A percentile compares a stretch with the other conserved stretches of the same genome.
phyloP scores from a whole-genome alignment of 2,888 invertebrate species.

The Oxycera nigricornis region DNA sequence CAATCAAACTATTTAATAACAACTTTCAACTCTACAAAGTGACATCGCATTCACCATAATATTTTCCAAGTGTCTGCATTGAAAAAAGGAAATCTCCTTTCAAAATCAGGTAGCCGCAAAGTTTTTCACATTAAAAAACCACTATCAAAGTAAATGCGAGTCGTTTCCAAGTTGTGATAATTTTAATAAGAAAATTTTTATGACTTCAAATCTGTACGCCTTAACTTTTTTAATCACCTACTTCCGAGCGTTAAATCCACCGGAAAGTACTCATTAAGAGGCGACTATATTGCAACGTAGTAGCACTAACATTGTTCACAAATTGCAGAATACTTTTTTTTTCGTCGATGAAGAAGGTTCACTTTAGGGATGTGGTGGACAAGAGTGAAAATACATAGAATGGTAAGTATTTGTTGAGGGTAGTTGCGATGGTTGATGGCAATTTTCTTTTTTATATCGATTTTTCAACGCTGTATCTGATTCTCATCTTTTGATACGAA shows the following conservation, averaged over 20 bases:
- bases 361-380: background rate
- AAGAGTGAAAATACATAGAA: background rate
- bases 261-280: constrained; percentile 38
- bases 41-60: no score
- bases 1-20: no score
- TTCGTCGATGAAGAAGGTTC: background rate
- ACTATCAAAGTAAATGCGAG: constrained; percentile 30
- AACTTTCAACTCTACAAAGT: no score
- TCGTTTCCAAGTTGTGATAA: constrained; percentile 18
- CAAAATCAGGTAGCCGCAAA: constrained; percentile 24
- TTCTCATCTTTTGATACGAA: no score
- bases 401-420: background rate
- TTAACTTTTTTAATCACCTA: constrained; percentile 41
- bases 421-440: no score
- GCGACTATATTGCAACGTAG: constrained; percentile 29
- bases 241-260: constrained; percentile 36
- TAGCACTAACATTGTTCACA: constrained; percentile 3
- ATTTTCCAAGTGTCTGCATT: background rate
- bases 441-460: no score
- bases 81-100: background rate
- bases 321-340: constrained; percentile 31
- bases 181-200: constrained; percentile 28
- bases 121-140: constrained; percentile 16
- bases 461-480: no score
- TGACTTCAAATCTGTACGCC: constrained; percentile 29